These are phyloP conservation scores for Philotrypesis tridentata DNA, from an alignment of 1,140 invertebrate species.

Conservation along the genomic window DNA sequence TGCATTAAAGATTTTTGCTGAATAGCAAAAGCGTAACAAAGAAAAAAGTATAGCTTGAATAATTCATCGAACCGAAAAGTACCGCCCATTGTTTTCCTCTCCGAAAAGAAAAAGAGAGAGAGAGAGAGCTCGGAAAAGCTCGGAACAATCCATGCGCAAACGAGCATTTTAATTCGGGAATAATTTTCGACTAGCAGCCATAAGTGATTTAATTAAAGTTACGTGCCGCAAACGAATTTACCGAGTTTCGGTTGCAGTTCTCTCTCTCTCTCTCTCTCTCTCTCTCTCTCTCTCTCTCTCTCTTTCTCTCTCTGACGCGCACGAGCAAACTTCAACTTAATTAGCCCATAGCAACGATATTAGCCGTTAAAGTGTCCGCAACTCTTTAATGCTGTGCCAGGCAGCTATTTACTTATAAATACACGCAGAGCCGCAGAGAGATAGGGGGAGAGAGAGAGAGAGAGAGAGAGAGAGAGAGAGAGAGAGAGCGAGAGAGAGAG, in stretches of 20 bases:
- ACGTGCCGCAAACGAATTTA: slow-evolving; percentile 42
- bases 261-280: neutral
- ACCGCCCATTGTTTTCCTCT: neutral
- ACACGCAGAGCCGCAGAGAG: no score
- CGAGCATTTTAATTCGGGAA: slow-evolving; percentile 22
- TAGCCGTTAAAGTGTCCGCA: slow-evolving; percentile 39
- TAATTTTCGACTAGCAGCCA: slow-evolving; percentile 34
- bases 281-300: neutral
- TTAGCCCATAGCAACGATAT: slow-evolving; percentile 43
- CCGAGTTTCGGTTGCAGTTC: slow-evolving; percentile 19
- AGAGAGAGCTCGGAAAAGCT: neutral
- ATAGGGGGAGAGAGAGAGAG: no score
- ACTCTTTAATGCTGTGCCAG: slow-evolving; percentile 43
- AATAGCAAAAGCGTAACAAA: no score
- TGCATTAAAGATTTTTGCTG: no score
- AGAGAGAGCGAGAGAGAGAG: no score
- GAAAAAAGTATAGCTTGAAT: no score
- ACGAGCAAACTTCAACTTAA: slow-evolving; percentile 47
- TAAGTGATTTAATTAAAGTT: slow-evolving; percentile 46
- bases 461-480: no score
- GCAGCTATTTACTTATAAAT: neutral
- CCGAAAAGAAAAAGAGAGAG: no score
- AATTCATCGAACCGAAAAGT: no score
- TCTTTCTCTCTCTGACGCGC: neutral
- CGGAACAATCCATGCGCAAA: neutral